Conservation (phyloP, 2,113 vertebrate genomes). For the Phalacrocorax aristotelis region DNA sequence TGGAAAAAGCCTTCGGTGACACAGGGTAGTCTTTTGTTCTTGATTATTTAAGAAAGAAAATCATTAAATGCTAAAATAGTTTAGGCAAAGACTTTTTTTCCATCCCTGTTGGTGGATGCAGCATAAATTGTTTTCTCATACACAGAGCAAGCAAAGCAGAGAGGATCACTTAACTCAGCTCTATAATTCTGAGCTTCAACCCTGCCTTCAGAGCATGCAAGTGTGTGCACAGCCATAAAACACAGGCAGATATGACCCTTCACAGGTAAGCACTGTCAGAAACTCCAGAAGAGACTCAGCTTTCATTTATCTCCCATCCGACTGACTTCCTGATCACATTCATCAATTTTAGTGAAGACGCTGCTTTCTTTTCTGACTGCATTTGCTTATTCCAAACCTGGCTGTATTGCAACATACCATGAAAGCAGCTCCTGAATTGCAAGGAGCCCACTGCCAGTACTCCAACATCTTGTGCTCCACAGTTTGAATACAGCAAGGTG, state of each 20-base stretch:
- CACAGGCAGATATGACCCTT: not conserved
- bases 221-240: not conserved
- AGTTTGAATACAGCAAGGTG: slow-evolving; percentile 80
- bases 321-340: not conserved
- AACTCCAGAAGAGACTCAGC: not conserved
- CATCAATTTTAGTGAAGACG: not conserved
- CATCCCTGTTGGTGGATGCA: not conserved
- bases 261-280: not conserved
- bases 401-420: slow-evolving; percentile 68
- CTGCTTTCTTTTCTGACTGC: not conserved
- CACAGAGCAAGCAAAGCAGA: not conserved
- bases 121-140: not conserved
- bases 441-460: slow-evolving; percentile 81
- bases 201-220: not conserved
- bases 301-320: not conserved
- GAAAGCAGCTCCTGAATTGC: slow-evolving; percentile 77
- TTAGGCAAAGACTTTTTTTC: not conserved
- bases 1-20: not conserved
- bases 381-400: not conserved
- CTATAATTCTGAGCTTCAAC: not conserved
- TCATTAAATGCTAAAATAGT: not conserved
- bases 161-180: not conserved
- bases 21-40: not conserved
- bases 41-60: not conserved
- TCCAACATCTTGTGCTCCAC: slow-evolving; percentile 49